Evolutionary conservation across 2,888 invertebrate genomes (phyloP).

Genomic region (Erebia palarica): DNA sequence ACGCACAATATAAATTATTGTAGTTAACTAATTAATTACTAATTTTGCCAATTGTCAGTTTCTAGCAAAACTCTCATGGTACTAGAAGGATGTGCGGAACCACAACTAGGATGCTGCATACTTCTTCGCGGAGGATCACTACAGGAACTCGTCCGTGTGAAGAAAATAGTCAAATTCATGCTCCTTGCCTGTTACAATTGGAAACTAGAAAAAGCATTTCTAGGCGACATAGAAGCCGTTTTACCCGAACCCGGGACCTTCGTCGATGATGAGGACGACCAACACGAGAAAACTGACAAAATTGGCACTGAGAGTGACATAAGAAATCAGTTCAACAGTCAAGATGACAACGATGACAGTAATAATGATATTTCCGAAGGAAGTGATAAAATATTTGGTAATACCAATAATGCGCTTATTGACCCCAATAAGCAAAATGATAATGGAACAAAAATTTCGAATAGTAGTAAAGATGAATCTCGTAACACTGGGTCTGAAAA

Average conservation of each 20-base stretch:
- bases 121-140: constrained; percentile 89
- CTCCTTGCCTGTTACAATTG: constrained; percentile 94
- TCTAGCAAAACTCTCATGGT: constrained; percentile 94
- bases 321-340: constrained; percentile 12
- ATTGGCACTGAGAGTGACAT: constrained; percentile 31
- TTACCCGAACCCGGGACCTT: constrained; percentile 74
- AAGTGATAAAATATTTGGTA: constrained; percentile 40
- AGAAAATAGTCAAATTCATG: constrained; percentile 91
- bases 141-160: constrained; percentile 90
- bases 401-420: constrained; percentile 28
- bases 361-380: constrained; percentile 38
- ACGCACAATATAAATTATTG: neutral
- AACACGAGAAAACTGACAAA: constrained; percentile 30
- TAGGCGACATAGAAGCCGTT: constrained; percentile 89
- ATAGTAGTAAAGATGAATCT: constrained; percentile 22
- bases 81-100: constrained; percentile 93
- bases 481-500: constrained; percentile 28
- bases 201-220: constrained; percentile 94
- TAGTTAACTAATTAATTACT: neutral
- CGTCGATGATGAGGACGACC: constrained; percentile 54
- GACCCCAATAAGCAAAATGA: constrained; percentile 20
- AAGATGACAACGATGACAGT: constrained; percentile 29
- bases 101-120: constrained; percentile 93
- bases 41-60: constrained; percentile 71
- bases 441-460: neutral